Percentiles rank a stretch among this genome's conserved stretches.
These are phyloP conservation scores for Petrocephalus microphthalmus DNA, from an alignment of 2,113 vertebrate genomes.

Conservation along the genomic window DNA sequence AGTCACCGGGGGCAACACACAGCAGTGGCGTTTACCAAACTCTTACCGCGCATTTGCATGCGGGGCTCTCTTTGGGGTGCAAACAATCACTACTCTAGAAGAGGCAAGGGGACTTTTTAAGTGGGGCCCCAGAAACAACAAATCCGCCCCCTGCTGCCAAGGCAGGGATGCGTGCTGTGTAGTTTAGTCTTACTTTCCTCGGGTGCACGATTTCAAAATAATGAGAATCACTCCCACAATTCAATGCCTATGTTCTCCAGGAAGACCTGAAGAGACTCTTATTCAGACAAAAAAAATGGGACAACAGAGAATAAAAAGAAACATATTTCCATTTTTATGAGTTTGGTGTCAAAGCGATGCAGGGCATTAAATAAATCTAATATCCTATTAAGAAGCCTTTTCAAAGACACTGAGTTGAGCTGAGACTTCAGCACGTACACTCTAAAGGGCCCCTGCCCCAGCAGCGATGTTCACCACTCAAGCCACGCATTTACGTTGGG, in stretches of 20 bases:
- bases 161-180: background rate
- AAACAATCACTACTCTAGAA: background rate
- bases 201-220: background rate
- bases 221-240: background rate
- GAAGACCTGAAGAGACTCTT: background rate
- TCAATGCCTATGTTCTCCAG: background rate
- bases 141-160: background rate
- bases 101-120: background rate
- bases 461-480: background rate
- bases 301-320: background rate
- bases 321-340: constrained; percentile 15
- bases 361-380: constrained; percentile 13
- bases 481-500: background rate
- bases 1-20: background rate
- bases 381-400: background rate
- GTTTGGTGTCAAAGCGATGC: background rate
- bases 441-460: background rate
- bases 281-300: background rate
- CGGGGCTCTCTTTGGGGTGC: background rate
- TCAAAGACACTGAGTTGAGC: background rate
- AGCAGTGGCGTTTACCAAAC: background rate
- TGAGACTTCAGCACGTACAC: background rate
- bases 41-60: background rate
- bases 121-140: background rate
- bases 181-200: background rate